Conservation (phyloP, 2,113 vertebrate genomes). For the Hucho hucho region DNA sequence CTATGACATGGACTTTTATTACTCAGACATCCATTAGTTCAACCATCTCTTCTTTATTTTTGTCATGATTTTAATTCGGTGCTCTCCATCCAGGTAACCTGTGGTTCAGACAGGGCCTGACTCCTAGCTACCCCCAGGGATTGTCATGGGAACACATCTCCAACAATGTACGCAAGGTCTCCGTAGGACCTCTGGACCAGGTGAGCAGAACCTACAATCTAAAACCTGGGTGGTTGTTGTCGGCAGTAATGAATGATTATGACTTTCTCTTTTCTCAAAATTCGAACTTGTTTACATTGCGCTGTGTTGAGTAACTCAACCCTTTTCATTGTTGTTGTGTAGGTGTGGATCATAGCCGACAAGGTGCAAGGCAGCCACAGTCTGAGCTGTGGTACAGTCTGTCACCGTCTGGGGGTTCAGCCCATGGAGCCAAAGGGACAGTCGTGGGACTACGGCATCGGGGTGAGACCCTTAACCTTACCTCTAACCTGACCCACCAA, state of each 20-base stretch:
- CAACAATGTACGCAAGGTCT: conserved; percentile 92
- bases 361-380: conserved; percentile 95
- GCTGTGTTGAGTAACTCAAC: background rate
- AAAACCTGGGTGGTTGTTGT: background rate
- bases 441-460: conserved; percentile 96
- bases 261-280: too few relatives aligned
- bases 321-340: background rate
- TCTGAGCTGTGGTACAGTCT: conserved; percentile 92
- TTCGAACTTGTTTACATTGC: too few relatives aligned
- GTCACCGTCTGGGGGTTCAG: conserved; percentile 84
- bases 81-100: conserved; percentile 78
- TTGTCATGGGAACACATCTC: conserved; percentile 92
- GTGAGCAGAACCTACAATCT: conserved; percentile 54
- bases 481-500: background rate
- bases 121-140: conserved; percentile 92
- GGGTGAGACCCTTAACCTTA: conserved; percentile 74
- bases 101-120: conserved; percentile 89
- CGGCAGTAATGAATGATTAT: too few relatives aligned
- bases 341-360: conserved; percentile 98
- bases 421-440: conserved; percentile 85
- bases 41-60: too few relatives aligned
- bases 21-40: too few relatives aligned
- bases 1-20: too few relatives aligned
- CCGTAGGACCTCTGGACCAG: conserved; percentile 93
- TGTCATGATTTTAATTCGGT: background rate